These are phyloP conservation scores for Reinhardtius hippoglossoides DNA, from an alignment of 2,113 vertebrate species.

Conservation along the genomic window DNA sequence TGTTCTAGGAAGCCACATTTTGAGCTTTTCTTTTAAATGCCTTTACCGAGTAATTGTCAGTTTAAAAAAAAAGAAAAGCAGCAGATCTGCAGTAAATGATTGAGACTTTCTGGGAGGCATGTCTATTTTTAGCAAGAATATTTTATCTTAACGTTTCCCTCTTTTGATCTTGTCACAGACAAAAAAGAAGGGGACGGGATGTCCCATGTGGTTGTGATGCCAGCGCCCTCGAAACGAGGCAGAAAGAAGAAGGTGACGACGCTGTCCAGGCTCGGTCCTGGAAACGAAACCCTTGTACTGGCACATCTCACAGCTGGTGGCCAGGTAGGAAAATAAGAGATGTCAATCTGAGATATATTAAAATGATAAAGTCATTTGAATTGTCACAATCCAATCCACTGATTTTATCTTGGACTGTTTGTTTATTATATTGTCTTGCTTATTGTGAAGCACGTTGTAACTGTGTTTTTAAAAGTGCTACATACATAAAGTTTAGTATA, in stretches of 20 bases:
- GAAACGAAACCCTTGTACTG: constrained; percentile 80
- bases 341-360: not conserved
- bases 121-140: too few relatives aligned
- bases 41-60: not conserved
- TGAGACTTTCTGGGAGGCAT: not conserved
- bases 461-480: too few relatives aligned
- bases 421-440: too few relatives aligned
- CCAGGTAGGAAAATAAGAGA: constrained; percentile 70
- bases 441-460: too few relatives aligned
- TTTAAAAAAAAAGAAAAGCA: too few relatives aligned
- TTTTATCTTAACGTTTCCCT: not conserved
- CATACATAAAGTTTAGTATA: too few relatives aligned
- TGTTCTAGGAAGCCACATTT: not conserved
- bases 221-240: constrained; percentile 80
- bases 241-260: constrained; percentile 79
- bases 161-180: constrained; percentile 76
- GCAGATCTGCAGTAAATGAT: too few relatives aligned
- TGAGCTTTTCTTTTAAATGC: too few relatives aligned
- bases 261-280: constrained; percentile 60
- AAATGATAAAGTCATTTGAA: not conserved
- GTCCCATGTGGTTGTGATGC: constrained; percentile 84
- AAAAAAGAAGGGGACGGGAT: constrained; percentile 90
- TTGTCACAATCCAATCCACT: not conserved
- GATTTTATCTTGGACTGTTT: not conserved
- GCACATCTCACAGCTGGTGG: constrained; percentile 79